Evolutionary conservation across 2,113 vertebrate genomes (phyloP), one percentile per base, ranked within the genome.

Genomic region (Ondatra zibethicus): DNA sequence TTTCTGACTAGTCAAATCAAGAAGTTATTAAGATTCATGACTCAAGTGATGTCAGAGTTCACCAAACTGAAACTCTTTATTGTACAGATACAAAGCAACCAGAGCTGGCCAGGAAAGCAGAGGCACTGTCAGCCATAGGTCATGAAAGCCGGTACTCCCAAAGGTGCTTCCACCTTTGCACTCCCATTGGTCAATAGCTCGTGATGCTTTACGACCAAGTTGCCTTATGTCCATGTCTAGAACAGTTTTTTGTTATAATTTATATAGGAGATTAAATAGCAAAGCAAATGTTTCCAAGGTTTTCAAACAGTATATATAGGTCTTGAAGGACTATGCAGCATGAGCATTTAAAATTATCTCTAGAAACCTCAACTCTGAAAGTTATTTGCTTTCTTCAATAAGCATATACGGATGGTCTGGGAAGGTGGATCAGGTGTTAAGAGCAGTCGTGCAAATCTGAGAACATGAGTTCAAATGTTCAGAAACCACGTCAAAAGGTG

Each of bases 1-100:
- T 88, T 91, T 77, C 81, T 68, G 75, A 91, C 45, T 76, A 70
- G 73, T 95, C 58, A 88, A 91, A 91, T 63, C 68, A 72, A 68
- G 61, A 73, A 63, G 39, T 88, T 85, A 88, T 39, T 47, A 27
- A 68, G 81, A 45, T 85, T 85, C 65, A 85, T 85, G 58, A 85
- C 27, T 85, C 10, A 65, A 42, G 81, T 65, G 81, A 45, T 65
- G 58, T 19, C 81, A 85, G n/a, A 45, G 81, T 65, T 31, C 27
- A 65, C 58, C 55, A 42, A 42, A 63, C 55, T 17, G 55, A 29
- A 63, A 42, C 55, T 16, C 55, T 42, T 84, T 13, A 42, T 27
- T 84, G 25, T 63, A 10, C n/a, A 45, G 27, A 65, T 3, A 50
- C 55, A n/a, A 42, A 85, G 50, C 81, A 45, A 27, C n/a, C 8